Evolutionary conservation across 1,140 invertebrate genomes (phyloP).

Genomic region (Calliopsis andreniformis): DNA sequence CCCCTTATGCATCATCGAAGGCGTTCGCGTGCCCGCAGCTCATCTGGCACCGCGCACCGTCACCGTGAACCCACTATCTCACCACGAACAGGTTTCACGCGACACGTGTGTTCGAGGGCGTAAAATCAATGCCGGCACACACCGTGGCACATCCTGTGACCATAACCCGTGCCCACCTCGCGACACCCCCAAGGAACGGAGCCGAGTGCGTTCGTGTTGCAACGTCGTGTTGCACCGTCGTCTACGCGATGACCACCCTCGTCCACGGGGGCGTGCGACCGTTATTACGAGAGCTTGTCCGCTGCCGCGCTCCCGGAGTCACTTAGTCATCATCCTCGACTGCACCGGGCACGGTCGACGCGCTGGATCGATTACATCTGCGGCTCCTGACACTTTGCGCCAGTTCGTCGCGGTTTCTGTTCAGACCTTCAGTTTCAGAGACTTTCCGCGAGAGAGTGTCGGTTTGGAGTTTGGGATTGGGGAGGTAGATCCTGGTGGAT

Average conservation of each 20-base stretch:
- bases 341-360: slow-evolving; percentile 48
- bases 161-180: slow-evolving; percentile 58
- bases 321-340: slow-evolving; percentile 68
- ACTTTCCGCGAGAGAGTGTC: no score
- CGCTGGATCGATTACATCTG: slow-evolving; percentile 47
- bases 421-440: neutral
- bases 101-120: slow-evolving; percentile 73
- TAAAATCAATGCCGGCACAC: slow-evolving; percentile 76
- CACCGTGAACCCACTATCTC: slow-evolving; percentile 74
- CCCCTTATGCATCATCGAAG: slow-evolving; percentile 72
- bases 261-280: slow-evolving; percentile 55
- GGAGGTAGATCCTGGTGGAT: no score
- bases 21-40: slow-evolving; percentile 76
- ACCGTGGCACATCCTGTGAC: slow-evolving; percentile 68
- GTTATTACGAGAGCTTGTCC: slow-evolving; percentile 62
- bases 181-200: slow-evolving; percentile 35
- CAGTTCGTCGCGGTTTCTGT: slow-evolving; percentile 8
- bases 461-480: no score
- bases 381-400: neutral
- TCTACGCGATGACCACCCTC: slow-evolving; percentile 51
- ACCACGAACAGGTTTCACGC: slow-evolving; percentile 75
- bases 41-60: slow-evolving; percentile 71
- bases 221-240: neutral
- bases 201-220: slow-evolving; percentile 8
- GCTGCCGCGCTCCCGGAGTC: slow-evolving; percentile 54